A percentile compares a stretch with the other conserved stretches of the same genome.
These are phyloP conservation scores for Python bivittatus DNA, from an alignment of 2,113 vertebrate species.

Conservation along the genomic window DNA sequence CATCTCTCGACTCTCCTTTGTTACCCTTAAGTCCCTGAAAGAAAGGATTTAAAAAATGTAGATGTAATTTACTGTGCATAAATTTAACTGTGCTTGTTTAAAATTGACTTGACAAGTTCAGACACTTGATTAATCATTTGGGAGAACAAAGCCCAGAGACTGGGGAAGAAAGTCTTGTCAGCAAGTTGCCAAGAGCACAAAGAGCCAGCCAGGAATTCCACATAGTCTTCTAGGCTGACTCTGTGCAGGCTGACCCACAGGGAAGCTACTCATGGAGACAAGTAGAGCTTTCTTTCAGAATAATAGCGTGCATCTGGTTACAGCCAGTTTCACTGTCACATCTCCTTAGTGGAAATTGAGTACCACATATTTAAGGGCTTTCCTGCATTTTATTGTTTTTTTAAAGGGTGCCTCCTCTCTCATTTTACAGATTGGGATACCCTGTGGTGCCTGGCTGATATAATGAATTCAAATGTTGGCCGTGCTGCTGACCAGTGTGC, in stretches of 20 bases:
- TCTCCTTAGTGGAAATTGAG: background rate
- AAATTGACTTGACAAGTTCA: background rate
- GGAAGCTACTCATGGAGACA: background rate
- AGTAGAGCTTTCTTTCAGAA: background rate
- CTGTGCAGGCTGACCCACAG: background rate
- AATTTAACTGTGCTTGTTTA: background rate
- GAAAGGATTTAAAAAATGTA: conserved; percentile 36
- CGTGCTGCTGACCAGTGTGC: background rate
- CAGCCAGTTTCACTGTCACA: background rate
- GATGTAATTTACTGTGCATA: background rate
- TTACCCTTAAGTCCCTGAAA: conserved; percentile 87
- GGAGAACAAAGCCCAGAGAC: background rate
- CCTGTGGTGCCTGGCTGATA: background rate
- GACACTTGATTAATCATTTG: background rate
- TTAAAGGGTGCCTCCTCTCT: background rate
- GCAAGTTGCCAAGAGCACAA: background rate
- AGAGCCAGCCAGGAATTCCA: background rate
- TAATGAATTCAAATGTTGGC: background rate
- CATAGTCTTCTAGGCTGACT: background rate
- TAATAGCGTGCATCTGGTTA: background rate
- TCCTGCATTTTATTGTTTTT: background rate
- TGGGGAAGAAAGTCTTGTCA: background rate
- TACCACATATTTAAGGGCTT: background rate
- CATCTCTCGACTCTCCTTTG: conserved; percentile 76
- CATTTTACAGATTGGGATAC: background rate